Evolutionary conservation across 2,888 invertebrate genomes (phyloP), one percentile per base, ranked within the genome.

Genomic region (Perizoma flavofasciatum): DNA sequence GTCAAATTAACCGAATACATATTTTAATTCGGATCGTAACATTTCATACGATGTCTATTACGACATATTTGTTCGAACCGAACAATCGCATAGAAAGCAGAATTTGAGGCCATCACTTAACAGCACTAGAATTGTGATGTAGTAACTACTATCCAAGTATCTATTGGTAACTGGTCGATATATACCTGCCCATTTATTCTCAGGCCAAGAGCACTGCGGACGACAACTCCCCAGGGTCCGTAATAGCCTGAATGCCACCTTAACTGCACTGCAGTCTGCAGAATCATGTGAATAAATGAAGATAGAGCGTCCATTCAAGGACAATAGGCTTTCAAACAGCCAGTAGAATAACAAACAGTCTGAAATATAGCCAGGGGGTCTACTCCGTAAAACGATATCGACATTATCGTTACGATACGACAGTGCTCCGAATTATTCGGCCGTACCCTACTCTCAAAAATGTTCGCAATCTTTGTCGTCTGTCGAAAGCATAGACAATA

Each of bases 291-390:
- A 55, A 62, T 58, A 58, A 62, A 62, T 58, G 54, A 58, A 58
- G 58, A 62, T 51, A 32, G 51, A 62, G 55, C 41, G 46, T 48
- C 51, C 55, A 55, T 46, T 41, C 57, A 50, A 35, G 55, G 51
- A 62, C 58, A 58, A 58, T 58, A 55, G 54, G 50, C 58, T 52
- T 49, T 51, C 58, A 48, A 61, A 61, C 40, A 8, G 52, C 40
- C 55, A 44, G 37, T 34, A 50, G 58, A 48, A 61, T 58, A 58
- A 58, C 62, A 62, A 58, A 58, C 62, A 62, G 55, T 10, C 55
- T 55, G 48, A 58, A 58, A 62, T 58, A 61, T 56, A 46, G 57
- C 61, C 45, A 51, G n/a, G n/a, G n/a, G n/a, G n/a, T n/a, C n/a
- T n/a, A n/a, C n/a, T n/a, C n/a, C n/a, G n/a, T n/a, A n/a, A n/a